phyloP scores from a whole-genome alignment of 2,113 vertebrate species.

The Malurus alboscapulatus region DNA sequence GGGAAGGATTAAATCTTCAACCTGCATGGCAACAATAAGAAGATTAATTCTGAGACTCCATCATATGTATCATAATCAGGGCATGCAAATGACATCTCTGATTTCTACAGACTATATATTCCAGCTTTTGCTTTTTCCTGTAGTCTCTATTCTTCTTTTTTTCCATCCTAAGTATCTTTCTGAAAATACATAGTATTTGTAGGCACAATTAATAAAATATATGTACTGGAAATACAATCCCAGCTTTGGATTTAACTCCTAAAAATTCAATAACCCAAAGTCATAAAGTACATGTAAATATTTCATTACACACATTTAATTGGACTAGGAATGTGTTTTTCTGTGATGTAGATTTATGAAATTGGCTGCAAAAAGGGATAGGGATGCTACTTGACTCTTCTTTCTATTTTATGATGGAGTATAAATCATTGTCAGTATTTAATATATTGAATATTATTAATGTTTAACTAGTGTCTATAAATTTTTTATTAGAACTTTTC shows the following conservation, averaged over 20 bases:
- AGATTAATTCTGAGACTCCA: not conserved
- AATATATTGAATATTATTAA: slow-evolving; percentile 31
- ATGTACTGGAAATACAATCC: not conserved
- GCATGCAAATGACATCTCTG: not conserved
- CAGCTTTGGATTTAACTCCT: slow-evolving; percentile 9
- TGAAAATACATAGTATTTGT: not conserved
- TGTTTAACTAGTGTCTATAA: slow-evolving; percentile 17
- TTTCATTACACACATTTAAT: slow-evolving; percentile 31
- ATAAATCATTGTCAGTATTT: slow-evolving; percentile 20
- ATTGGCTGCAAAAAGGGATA: not conserved
- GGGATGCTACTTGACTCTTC: not conserved
- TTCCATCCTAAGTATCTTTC: not conserved
- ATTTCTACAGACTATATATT: not conserved
- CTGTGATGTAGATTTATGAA: slow-evolving; percentile 7
- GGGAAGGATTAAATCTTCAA: not conserved
- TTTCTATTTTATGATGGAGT: not conserved
- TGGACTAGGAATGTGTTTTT: slow-evolving; percentile 1
- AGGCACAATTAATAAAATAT: slow-evolving; percentile 20
- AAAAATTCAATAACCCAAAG: slow-evolving; percentile 4
- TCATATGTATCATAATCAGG: not conserved
- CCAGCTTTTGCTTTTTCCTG: not conserved
- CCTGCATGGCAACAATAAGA: not conserved
- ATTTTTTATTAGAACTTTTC: slow-evolving; percentile 37
- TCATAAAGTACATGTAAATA: slow-evolving; percentile 31
- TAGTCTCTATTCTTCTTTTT: not conserved